Evolutionary conservation across 2,113 vertebrate species (phyloP), one percentile per base, ranked within the genome.

Genomic region (Cryptoleucopteryx plumbea): DNA sequence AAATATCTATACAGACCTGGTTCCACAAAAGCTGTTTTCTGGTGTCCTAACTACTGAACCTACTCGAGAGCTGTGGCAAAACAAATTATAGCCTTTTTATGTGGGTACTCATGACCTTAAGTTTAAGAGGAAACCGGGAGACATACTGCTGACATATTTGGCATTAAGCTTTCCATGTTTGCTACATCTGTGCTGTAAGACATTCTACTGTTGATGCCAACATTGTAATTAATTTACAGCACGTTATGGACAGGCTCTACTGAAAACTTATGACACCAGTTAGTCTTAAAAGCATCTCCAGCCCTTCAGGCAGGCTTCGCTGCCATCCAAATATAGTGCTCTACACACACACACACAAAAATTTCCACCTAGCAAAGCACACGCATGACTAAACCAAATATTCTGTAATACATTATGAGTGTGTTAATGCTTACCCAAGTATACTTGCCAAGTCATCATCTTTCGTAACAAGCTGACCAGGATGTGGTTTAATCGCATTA

Each of bases 401-500:
- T 34, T 21, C 80, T 61, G 29, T 29, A 55, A 59, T 2, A 10
- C 40, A 8, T 10, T 6, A 3, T 25, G 70, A 92, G 71, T 21
- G 63, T 72, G 15, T 47, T 22, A 38, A 38, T 34, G 77, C 95
- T 92, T 21, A 84, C 61, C 70, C 93, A 48, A 42, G 67, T 31
- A 21, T 4, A 42, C 74, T 56, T 53, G 84, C 91, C 89, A 88
- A 94, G 72, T 73, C 92, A 91, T 55, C 62, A 3, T 7, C 74
- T 93, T 91, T 94, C 13, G 0, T 91, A 95, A 97, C 62, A 29
- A 66, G 87, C 71, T 96, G 89, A 53, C 91, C 87, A 88, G 93
- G 93, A 94, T 93, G 94, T 78, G 91, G 66, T 71, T 94, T 91
- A 91, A 94, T 91, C 11, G 1, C 78, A 77, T 96, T 80, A 91